Evolutionary conservation across 2,797 vertebrate genomes (phyloP).

Genomic region (Cyclura pinguis): DNA sequence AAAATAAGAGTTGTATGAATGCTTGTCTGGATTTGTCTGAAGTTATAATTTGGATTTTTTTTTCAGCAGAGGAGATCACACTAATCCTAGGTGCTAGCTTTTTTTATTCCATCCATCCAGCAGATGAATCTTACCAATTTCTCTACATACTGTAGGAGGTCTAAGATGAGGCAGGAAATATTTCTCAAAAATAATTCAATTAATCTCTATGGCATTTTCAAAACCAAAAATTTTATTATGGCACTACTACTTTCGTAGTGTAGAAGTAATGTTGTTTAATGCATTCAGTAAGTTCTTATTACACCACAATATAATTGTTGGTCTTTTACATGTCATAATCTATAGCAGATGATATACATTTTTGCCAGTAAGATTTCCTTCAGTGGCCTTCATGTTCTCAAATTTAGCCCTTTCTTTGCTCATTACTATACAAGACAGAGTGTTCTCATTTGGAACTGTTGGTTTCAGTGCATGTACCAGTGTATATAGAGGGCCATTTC

Average conservation of each 20-base stretch:
- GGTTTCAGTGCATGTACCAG: too few species aligned
- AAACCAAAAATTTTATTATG: neutral
- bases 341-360: too few species aligned
- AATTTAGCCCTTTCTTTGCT: neutral
- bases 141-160: neutral
- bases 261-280: neutral
- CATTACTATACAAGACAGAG: neutral
- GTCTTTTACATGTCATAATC: neutral
- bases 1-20: neutral
- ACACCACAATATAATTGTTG: neutral
- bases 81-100: neutral
- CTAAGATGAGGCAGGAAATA: neutral
- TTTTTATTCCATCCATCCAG: neutral
- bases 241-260: too few species aligned
- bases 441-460: neutral
- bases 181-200: neutral
- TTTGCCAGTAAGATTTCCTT: neutral
- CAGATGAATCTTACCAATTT: neutral
- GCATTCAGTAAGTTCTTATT: neutral
- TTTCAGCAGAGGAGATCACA: neutral
- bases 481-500: neutral
- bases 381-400: neutral
- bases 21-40: too few species aligned
- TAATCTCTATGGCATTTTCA: neutral
- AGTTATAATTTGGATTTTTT: neutral